phyloP scores from a whole-genome alignment of 2,113 vertebrate genomes.

The Ailurus styani region DNA sequence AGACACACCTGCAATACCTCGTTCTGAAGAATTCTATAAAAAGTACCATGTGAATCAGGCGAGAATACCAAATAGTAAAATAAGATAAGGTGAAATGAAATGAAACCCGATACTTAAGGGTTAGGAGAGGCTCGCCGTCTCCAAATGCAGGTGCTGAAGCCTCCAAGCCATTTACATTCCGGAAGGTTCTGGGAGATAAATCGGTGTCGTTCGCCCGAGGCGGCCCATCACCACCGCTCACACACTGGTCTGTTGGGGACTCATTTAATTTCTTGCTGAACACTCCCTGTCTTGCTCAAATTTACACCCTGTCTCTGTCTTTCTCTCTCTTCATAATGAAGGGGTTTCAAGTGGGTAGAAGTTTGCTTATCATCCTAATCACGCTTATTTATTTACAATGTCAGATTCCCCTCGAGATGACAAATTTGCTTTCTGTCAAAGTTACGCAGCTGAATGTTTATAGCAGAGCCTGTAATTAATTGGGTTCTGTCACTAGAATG shows the following conservation, averaged over 20 bases:
- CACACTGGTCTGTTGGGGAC: neutral
- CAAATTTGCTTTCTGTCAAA: neutral
- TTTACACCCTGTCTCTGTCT: neutral
- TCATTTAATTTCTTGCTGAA: neutral
- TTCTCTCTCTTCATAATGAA: neutral
- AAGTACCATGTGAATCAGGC: neutral
- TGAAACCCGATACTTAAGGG: fast-evolving
- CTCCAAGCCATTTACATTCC: neutral
- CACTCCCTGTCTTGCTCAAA: neutral
- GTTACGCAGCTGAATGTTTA: neutral
- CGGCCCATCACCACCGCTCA: neutral
- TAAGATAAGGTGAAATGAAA: neutral
- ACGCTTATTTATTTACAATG: conserved; percentile 49
- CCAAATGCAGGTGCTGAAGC: neutral
- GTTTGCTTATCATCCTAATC: conserved; percentile 28
- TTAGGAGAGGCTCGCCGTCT: neutral
- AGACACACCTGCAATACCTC: neutral
- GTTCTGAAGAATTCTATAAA: neutral
- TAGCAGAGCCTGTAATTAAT: conserved; percentile 1
- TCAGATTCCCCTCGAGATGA: neutral
- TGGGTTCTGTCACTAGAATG: conserved; percentile 11
- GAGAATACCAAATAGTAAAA: neutral
- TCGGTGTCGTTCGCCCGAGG: neutral
- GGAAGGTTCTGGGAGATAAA: conserved; percentile 17
- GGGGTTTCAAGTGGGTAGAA: neutral